Percentiles rank a stretch among this genome's conserved stretches.
Evolutionary conservation across 2,888 invertebrate species (phyloP).

Genomic region (Polylopha cassiicola): DNA sequence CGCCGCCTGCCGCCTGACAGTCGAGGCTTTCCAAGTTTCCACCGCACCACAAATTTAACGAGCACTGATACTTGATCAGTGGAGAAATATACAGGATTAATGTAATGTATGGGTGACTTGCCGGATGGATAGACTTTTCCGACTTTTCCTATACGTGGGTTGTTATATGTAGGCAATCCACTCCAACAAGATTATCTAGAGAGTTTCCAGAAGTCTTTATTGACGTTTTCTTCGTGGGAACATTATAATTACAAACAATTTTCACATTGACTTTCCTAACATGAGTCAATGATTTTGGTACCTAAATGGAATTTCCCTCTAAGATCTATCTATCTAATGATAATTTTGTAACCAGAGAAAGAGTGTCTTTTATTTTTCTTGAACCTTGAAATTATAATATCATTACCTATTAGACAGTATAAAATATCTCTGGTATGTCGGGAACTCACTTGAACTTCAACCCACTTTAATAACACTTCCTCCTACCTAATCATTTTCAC

Average conservation of each 20-base stretch:
- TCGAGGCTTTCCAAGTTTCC: conserved; percentile 60
- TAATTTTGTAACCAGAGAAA: too few relatives aligned
- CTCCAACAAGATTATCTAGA: conserved; percentile 22
- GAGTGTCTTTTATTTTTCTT: too few relatives aligned
- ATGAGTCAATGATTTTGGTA: too few relatives aligned
- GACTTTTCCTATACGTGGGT: conserved; percentile 38
- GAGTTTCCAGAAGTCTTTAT: conserved; percentile 11
- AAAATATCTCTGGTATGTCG: too few relatives aligned
- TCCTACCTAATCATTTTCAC: conserved; percentile 17
- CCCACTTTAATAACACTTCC: too few relatives aligned
- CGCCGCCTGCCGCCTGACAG: conserved; percentile 32
- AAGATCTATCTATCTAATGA: too few relatives aligned
- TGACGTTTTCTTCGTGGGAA: conserved; percentile 6
- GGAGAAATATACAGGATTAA: conserved; percentile 46
- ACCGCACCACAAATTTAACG: conserved; percentile 47
- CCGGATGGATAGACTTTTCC: conserved; percentile 46
- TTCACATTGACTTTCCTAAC: too few relatives aligned
- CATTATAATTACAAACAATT: conserved; percentile 7
- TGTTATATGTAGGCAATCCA: conserved; percentile 23
- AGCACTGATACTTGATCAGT: conserved; percentile 32
- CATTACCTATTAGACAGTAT: too few relatives aligned
- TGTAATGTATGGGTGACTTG: conserved; percentile 36
- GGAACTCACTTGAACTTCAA: too few relatives aligned
- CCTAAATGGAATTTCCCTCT: too few relatives aligned
- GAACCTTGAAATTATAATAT: too few relatives aligned